phyloP scores from a whole-genome alignment of 2,797 vertebrate species.

The Trematocara caparti region DNA sequence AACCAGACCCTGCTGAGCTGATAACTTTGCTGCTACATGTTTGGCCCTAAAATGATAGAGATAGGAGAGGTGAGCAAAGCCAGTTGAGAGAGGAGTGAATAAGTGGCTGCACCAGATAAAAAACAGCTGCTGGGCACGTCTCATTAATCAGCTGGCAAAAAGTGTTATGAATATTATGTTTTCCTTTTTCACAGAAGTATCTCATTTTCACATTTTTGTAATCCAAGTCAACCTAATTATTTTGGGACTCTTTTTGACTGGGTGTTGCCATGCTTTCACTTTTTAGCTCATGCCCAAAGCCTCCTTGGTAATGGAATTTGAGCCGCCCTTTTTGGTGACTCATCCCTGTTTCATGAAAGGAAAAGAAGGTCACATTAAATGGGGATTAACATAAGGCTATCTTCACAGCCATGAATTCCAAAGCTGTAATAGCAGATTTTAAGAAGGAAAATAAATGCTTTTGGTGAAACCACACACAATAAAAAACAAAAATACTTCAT shows the following conservation, averaged over 20 bases:
- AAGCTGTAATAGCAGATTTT: slow-evolving; percentile 26
- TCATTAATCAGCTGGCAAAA: slow-evolving; percentile 41
- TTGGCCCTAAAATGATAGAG: slow-evolving; percentile 3
- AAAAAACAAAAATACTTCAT: background rate
- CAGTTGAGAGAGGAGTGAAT: slow-evolving; percentile 14
- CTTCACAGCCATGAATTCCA: slow-evolving; percentile 29
- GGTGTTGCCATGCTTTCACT: slow-evolving; percentile 30
- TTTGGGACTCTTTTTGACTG: slow-evolving; percentile 28
- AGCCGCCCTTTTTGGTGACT: slow-evolving; percentile 56
- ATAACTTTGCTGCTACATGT: slow-evolving; percentile 32
- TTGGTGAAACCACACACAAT: background rate
- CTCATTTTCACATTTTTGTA: slow-evolving; percentile 27
- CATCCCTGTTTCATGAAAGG: slow-evolving; percentile 47
- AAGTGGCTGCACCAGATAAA: background rate
- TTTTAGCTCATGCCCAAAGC: slow-evolving; percentile 44
- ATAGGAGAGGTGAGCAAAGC: slow-evolving; percentile 29
- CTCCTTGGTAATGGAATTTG: slow-evolving; percentile 54
- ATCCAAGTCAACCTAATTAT: slow-evolving; percentile 45
- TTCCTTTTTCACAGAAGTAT: slow-evolving; percentile 14
- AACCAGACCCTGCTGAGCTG: slow-evolving; percentile 30
- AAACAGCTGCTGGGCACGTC: slow-evolving; percentile 5
- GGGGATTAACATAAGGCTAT: slow-evolving; percentile 56
- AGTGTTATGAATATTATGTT: slow-evolving; percentile 12
- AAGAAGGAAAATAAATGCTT: slow-evolving; percentile 41
- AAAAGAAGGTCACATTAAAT: slow-evolving; percentile 65